A percentile compares a stretch with the other conserved stretches of the same genome.
These are phyloP conservation scores for Platysternon megacephalum DNA, from an alignment of 2,113 vertebrate species.

Conservation along the genomic window DNA sequence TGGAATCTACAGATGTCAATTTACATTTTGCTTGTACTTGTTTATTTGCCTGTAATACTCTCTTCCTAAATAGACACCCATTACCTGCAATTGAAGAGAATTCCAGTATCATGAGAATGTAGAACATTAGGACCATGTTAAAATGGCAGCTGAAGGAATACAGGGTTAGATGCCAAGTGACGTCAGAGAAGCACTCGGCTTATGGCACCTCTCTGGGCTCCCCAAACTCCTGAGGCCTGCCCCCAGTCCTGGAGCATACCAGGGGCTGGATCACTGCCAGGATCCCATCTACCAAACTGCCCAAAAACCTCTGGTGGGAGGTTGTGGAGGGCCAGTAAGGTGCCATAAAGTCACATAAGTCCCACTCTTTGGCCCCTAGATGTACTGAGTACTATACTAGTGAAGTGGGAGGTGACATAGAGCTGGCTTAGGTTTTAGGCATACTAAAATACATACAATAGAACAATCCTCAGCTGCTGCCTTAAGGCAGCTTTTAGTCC, in stretches of 20 bases:
- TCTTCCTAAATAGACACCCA: not conserved
- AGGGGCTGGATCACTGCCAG: not conserved
- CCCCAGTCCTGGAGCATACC: not conserved
- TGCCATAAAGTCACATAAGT: not conserved
- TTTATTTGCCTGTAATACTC: not conserved
- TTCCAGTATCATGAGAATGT: not conserved
- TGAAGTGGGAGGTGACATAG: not conserved
- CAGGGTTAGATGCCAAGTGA: too few relatives aligned
- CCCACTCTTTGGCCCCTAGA: not conserved
- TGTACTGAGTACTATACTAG: not conserved
- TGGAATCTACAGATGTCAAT: not conserved
- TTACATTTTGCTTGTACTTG: not conserved
- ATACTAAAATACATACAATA: not conserved
- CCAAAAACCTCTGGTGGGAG: not conserved
- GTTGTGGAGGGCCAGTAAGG: not conserved
- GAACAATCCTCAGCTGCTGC: not conserved
- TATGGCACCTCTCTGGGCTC: too few relatives aligned
- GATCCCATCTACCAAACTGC: not conserved
- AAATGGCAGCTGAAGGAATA: not conserved
- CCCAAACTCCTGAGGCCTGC: too few relatives aligned
- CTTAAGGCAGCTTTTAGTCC: not conserved
- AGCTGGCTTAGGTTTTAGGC: not conserved
- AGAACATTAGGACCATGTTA: not conserved
- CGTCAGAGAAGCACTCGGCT: too few relatives aligned
- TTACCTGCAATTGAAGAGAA: not conserved